Conservation (phyloP, 2,113 vertebrate species). For the Antechinus stuartii region DNA sequence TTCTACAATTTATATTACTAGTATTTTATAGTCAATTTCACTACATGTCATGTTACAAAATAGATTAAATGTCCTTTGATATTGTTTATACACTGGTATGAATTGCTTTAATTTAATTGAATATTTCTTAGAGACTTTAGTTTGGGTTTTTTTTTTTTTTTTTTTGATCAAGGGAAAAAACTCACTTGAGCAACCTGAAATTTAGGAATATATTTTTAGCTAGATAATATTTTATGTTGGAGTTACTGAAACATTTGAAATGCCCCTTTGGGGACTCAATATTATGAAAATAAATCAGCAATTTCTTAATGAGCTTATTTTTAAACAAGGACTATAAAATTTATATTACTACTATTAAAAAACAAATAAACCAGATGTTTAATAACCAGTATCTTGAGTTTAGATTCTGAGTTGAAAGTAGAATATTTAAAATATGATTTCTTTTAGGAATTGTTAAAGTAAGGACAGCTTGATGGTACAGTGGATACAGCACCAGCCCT, state of each 20-base stretch:
- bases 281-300: background rate
- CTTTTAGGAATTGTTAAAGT: background rate
- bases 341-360: background rate
- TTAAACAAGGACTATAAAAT: background rate
- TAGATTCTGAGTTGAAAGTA: background rate
- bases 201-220: background rate
- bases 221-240: background rate
- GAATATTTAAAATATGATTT: background rate
- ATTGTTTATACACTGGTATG: slow-evolving; percentile 10
- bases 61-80: slow-evolving; percentile 23
- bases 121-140: background rate
- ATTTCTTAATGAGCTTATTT: background rate
- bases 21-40: slow-evolving; percentile 51
- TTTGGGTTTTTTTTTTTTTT: background rate
- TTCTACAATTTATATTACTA: slow-evolving; percentile 64
- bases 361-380: background rate
- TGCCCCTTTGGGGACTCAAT: background rate
- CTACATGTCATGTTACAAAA: slow-evolving; percentile 18
- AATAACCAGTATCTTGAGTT: background rate
- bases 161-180: background rate
- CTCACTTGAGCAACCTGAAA: background rate
- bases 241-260: background rate
- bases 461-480: no score
- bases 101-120: background rate
- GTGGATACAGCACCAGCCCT: no score